These are phyloP conservation scores for Eolophus roseicapilla DNA, from an alignment of 2,113 vertebrate genomes.

Conservation along the genomic window DNA sequence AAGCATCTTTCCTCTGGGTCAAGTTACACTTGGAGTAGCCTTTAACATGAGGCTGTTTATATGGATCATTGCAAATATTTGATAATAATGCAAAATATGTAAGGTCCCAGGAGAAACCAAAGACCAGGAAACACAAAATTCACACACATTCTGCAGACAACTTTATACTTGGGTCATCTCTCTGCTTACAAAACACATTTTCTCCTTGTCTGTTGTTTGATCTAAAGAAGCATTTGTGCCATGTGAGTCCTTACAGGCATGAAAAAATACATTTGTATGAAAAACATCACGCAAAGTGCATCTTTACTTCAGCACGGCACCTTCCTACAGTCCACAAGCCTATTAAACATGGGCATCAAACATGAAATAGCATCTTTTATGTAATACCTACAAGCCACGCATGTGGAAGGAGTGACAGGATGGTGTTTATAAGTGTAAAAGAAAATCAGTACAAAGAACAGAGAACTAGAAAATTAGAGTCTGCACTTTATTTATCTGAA, in stretches of 20 bases:
- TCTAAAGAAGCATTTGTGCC: not conserved
- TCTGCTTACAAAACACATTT: not conserved
- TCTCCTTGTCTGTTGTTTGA: not conserved
- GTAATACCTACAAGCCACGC: not conserved
- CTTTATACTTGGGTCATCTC: not conserved
- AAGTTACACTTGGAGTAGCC: constrained; percentile 70
- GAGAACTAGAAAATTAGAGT: not conserved
- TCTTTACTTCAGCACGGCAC: not conserved
- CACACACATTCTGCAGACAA: not conserved
- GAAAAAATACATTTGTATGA: not conserved
- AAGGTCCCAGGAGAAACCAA: constrained; percentile 19
- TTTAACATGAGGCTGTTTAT: constrained; percentile 63
- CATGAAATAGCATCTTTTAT: not conserved
- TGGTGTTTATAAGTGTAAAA: not conserved
- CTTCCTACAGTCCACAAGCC: not conserved
- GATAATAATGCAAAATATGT: constrained; percentile 73
- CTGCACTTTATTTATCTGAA: not conserved
- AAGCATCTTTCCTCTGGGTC: constrained; percentile 63
- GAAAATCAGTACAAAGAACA: not conserved
- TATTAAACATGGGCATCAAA: not conserved
- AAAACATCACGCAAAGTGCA: not conserved
- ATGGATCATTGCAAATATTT: constrained; percentile 72
- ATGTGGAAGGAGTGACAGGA: not conserved
- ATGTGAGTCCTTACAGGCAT: not conserved
- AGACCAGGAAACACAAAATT: not conserved